Conservation (phyloP, 2,797 vertebrate species). For the Synanceia verrucosa region DNA sequence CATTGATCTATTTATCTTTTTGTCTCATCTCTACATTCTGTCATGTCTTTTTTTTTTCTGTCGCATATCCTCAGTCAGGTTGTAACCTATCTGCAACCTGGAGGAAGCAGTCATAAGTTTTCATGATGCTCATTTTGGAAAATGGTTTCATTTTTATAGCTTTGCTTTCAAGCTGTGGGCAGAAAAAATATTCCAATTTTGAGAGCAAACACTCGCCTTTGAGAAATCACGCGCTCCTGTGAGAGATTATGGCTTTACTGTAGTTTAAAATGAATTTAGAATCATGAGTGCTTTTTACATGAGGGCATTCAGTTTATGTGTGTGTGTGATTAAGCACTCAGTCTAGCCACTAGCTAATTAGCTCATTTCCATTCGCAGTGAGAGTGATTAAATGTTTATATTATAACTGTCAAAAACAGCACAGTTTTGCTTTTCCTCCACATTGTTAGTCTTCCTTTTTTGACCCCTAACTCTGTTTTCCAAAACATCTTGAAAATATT, state of each 20-base stretch:
- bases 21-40: not conserved
- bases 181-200: slow-evolving; percentile 3
- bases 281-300: slow-evolving; percentile 20
- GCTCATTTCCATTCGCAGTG: slow-evolving; percentile 36
- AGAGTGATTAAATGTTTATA: slow-evolving; percentile 46
- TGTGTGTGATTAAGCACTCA: slow-evolving; percentile 28
- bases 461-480: slow-evolving; percentile 11
- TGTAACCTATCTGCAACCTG: slow-evolving; percentile 3
- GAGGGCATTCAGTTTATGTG: not conserved
- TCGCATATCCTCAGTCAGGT: not conserved
- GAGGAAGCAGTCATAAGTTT: not conserved
- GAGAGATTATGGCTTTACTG: slow-evolving; percentile 7
- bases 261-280: slow-evolving; percentile 5
- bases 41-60: not conserved
- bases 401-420: slow-evolving; percentile 39
- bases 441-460: slow-evolving; percentile 4
- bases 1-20: slow-evolving; percentile 13
- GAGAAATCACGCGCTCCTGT: slow-evolving; percentile 1
- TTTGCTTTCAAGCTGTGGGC: not conserved
- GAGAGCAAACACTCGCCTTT: slow-evolving; percentile 1
- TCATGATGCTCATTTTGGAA: slow-evolving; percentile 5
- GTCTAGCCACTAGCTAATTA: slow-evolving; percentile 37
- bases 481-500: slow-evolving; percentile 7
- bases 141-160: slow-evolving; percentile 6
- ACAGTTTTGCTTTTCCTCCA: not conserved